Conservation (phyloP, 1,140 invertebrate genomes). For the Philotrypesis tridentata region DNA sequence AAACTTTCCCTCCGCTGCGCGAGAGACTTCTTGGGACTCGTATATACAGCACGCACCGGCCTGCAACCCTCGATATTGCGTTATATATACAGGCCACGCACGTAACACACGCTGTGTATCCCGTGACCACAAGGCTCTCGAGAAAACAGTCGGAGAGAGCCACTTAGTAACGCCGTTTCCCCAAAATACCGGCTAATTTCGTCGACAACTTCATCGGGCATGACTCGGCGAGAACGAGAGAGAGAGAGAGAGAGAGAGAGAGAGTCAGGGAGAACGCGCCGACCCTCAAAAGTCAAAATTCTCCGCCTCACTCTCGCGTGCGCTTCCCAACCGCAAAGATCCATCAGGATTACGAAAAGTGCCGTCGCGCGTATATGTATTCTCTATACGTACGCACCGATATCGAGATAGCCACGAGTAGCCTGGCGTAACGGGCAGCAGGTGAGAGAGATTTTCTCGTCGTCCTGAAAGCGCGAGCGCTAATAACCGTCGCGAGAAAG, state of each 20-base stretch:
- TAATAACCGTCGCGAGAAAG: conserved; percentile 31
- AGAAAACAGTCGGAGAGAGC: background rate
- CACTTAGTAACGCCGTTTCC: conserved; percentile 32
- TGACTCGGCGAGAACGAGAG: too few relatives aligned
- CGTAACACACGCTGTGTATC: too few relatives aligned
- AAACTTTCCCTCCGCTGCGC: background rate
- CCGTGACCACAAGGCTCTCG: background rate
- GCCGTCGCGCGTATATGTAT: background rate
- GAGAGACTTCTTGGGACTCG: too few relatives aligned
- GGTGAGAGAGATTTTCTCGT: conserved; percentile 42
- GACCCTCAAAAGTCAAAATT: background rate
- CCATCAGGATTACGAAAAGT: conserved; percentile 38
- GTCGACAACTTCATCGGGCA: conserved; percentile 26
- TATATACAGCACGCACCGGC: too few relatives aligned
- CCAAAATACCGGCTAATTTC: background rate
- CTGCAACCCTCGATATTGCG: too few relatives aligned
- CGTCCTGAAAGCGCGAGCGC: conserved; percentile 31
- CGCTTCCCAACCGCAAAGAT: background rate
- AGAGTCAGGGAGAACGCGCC: too few relatives aligned
- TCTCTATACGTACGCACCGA: too few relatives aligned
- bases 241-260: too few relatives aligned
- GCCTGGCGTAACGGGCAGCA: conserved; percentile 18
- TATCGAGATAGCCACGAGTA: conserved; percentile 17
- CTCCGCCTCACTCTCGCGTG: background rate
- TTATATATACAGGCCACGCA: too few relatives aligned